Evolutionary conservation across 2,888 invertebrate genomes (phyloP).

Genomic region (Mesorhabditis spiculigera): DNA sequence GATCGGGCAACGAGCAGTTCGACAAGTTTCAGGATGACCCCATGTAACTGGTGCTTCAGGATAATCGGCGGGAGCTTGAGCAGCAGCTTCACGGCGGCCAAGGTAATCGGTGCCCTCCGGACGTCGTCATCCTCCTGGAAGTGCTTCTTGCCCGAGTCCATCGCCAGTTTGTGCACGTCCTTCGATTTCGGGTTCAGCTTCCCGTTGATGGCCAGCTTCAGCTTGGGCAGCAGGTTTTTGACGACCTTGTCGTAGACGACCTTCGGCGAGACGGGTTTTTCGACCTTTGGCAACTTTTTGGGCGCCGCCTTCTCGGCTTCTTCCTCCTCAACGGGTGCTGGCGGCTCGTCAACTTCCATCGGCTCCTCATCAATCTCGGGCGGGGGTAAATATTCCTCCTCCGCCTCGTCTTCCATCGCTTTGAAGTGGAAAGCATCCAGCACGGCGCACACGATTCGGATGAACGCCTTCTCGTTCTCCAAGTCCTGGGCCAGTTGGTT

Average conservation of each 20-base stretch:
- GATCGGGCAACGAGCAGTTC: slow-evolving; percentile 81
- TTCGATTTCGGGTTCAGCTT: slow-evolving; percentile 10
- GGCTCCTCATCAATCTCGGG: slow-evolving; percentile 10
- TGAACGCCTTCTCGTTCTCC: slow-evolving; percentile 73
- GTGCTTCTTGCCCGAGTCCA: neutral
- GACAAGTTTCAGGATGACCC: slow-evolving; percentile 74
- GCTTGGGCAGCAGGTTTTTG: slow-evolving; percentile 74
- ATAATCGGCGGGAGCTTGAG: slow-evolving; percentile 74
- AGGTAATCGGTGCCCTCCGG: slow-evolving; percentile 81
- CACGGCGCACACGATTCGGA: slow-evolving; percentile 66
- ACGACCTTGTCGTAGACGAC: slow-evolving; percentile 74
- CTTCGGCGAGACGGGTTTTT: slow-evolving; percentile 10
- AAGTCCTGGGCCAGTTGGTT: slow-evolving; percentile 71
- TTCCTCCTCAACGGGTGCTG: slow-evolving; percentile 15
- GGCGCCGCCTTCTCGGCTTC: slow-evolving; percentile 13
- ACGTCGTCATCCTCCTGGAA: slow-evolving; percentile 73
- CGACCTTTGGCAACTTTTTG: slow-evolving; percentile 20
- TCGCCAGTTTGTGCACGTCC: neutral
- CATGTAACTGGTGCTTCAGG: slow-evolving; percentile 59
- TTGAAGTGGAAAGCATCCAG: slow-evolving; percentile 89
- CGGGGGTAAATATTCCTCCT: neutral
- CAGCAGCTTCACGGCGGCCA: slow-evolving; percentile 85
- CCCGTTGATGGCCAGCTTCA: slow-evolving; percentile 71
- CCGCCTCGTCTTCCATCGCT: slow-evolving; percentile 32
- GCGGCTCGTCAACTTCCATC: slow-evolving; percentile 8